Percentiles rank a stretch among this genome's conserved stretches.
These are phyloP conservation scores for Cremastinae sp. DNA, from an alignment of 2,888 invertebrate genomes.

Conservation along the genomic window DNA sequence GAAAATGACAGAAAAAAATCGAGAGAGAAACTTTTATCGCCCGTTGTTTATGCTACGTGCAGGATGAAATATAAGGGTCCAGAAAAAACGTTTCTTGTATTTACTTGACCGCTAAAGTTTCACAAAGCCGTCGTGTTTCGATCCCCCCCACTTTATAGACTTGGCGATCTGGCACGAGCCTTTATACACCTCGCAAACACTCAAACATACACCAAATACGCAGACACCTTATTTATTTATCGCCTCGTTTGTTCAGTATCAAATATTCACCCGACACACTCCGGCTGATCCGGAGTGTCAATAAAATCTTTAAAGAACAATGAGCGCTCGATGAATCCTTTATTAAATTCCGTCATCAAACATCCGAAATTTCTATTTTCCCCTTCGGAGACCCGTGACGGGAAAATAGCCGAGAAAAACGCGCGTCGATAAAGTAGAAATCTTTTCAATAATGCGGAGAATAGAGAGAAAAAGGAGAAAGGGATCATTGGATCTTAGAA, in stretches of 20 bases:
- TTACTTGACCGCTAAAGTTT: slow-evolving; percentile 21
- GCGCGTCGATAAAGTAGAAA: not conserved
- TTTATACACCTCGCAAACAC: slow-evolving; percentile 4
- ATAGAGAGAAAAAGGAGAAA: slow-evolving; percentile 5
- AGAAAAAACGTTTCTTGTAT: slow-evolving; percentile 14
- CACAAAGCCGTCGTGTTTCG: not conserved
- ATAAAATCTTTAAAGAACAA: too few species aligned
- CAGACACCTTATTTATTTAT: slow-evolving; percentile 19
- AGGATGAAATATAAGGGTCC: slow-evolving; percentile 31
- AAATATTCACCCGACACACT: slow-evolving; percentile 1
- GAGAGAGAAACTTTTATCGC: slow-evolving; percentile 29
- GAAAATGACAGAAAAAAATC: slow-evolving; percentile 28
- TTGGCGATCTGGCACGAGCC: slow-evolving; percentile 1
- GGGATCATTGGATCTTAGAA: slow-evolving; percentile 7
- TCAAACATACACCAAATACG: too few species aligned
- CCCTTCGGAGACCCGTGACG: too few species aligned
- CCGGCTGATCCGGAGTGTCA: too few species aligned
- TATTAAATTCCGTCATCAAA: not conserved
- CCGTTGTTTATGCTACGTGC: not conserved
- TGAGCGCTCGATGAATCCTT: too few species aligned
- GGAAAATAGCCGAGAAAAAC: not conserved
- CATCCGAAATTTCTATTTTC: not conserved
- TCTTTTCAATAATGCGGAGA: not conserved
- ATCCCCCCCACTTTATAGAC: slow-evolving; percentile 3
- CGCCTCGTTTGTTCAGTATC: slow-evolving; percentile 12